phyloP scores from a whole-genome alignment of 2,113 vertebrate genomes.

The Kryptolebias marmoratus region DNA sequence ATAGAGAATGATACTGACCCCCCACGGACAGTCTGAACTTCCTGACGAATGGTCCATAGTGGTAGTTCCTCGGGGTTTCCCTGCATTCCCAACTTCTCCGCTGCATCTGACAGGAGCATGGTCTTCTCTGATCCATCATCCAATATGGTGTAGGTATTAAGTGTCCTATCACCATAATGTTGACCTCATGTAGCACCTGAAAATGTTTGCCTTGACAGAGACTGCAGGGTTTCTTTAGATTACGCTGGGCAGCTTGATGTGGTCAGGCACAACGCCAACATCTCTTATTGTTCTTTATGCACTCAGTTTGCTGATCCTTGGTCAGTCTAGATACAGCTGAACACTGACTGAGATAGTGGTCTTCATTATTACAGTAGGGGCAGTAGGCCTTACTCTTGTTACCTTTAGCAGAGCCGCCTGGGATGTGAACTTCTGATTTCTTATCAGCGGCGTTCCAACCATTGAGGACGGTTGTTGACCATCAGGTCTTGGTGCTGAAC shows the following conservation, averaged over 20 bases:
- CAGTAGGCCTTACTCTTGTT: neutral
- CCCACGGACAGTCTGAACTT: neutral
- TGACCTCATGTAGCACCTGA: neutral
- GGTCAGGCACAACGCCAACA: neutral
- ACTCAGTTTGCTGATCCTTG: neutral
- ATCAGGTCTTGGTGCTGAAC: neutral
- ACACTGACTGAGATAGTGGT: constrained; percentile 1
- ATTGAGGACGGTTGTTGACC: neutral
- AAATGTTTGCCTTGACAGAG: neutral
- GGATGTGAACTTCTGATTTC: neutral
- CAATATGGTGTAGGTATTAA: constrained; percentile 5
- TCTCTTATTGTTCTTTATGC: neutral
- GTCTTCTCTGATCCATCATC: constrained; percentile 18
- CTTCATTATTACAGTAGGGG: neutral
- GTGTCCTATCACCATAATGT: neutral
- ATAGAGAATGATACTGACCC: constrained; percentile 8
- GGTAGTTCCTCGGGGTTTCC: neutral
- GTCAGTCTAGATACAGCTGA: neutral
- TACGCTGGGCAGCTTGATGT: neutral
- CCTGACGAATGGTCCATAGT: neutral
- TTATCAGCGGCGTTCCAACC: neutral
- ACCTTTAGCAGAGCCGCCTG: neutral
- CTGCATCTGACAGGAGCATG: constrained; percentile 14
- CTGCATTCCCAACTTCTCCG: neutral
- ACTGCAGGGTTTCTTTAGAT: neutral